Evolutionary conservation across 2,113 vertebrate genomes (phyloP).

Genomic region (Gallinago undulata): DNA sequence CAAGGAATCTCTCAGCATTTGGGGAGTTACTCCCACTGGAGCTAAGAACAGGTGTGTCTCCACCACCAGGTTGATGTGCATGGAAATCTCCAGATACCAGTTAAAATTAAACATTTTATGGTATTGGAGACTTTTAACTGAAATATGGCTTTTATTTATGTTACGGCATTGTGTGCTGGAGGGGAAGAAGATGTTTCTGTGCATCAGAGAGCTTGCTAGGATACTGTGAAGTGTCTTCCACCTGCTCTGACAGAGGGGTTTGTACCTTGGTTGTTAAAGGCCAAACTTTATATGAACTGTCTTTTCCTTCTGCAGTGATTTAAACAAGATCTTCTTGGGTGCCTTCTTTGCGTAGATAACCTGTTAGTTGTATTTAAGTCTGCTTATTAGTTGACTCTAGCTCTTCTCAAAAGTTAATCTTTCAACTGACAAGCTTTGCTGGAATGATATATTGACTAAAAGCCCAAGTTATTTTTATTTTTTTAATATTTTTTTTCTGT

Average conservation of each 20-base stretch:
- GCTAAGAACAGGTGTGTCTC: background rate
- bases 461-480: background rate
- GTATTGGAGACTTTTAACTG: background rate
- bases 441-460: background rate
- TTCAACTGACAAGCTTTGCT: background rate
- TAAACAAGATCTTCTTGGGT: background rate
- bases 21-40: background rate
- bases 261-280: background rate
- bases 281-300: background rate
- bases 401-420: background rate
- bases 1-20: background rate
- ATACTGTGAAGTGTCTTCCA: background rate
- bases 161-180: background rate
- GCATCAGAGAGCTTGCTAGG: background rate
- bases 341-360: background rate
- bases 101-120: background rate
- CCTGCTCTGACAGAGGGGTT: background rate
- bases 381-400: background rate
- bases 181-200: background rate
- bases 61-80: background rate
- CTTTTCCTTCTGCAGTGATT: background rate
- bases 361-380: background rate
- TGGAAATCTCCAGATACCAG: accelerated
- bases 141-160: background rate
- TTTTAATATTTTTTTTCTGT: background rate